Conservation (phyloP, 1,140 invertebrate genomes). For the Drosophila tsacasi region DNA sequence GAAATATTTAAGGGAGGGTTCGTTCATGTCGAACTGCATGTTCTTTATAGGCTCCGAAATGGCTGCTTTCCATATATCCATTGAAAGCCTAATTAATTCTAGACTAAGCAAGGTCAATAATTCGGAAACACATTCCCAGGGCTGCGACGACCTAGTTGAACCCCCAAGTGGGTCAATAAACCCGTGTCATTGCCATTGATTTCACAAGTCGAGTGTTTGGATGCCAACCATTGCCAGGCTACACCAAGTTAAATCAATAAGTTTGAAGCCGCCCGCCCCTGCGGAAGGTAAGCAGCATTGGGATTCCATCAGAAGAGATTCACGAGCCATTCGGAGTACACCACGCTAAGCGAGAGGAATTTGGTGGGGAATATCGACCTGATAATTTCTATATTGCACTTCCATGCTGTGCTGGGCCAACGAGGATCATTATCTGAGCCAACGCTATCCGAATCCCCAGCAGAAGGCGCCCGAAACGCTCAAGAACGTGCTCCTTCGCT, state of each 20-base stretch:
- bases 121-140: neutral
- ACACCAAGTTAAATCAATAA: slow-evolving; percentile 70
- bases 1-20: neutral
- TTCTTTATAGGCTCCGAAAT: too few species aligned
- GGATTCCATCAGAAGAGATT: neutral
- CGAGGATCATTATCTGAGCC: slow-evolving; percentile 71
- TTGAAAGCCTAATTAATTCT: slow-evolving; percentile 3
- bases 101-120: slow-evolving; percentile 27
- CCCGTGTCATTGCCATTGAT: slow-evolving; percentile 64
- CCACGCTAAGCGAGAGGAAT: neutral
- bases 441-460: slow-evolving; percentile 67
- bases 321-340: neutral
- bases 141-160: slow-evolving; percentile 9
- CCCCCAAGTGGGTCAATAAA: slow-evolving; percentile 50
- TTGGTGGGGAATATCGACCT: neutral
- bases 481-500: slow-evolving; percentile 75
- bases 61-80: neutral
- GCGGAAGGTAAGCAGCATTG: too few species aligned
- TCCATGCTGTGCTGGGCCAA: slow-evolving; percentile 79
- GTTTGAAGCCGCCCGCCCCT: too few species aligned
- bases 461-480: slow-evolving; percentile 73
- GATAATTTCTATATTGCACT: neutral
- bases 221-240: slow-evolving; percentile 26
- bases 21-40: too few species aligned
- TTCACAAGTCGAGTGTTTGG: slow-evolving; percentile 29